Evolutionary conservation across 1,140 invertebrate species (phyloP).

Genomic region (Drosophila santomea): DNA sequence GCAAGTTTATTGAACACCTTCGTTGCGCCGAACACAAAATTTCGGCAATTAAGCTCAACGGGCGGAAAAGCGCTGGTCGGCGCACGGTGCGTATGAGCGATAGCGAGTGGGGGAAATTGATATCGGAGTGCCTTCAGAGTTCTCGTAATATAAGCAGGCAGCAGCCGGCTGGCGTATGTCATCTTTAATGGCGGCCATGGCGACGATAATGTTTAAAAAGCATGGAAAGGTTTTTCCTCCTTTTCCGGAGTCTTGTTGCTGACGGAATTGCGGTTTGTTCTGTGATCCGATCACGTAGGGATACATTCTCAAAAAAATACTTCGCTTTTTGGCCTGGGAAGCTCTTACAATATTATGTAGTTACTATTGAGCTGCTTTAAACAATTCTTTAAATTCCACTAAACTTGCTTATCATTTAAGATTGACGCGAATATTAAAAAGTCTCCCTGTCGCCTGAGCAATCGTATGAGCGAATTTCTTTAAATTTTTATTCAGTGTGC

Average conservation of each 20-base stretch:
- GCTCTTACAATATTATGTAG: conserved; percentile 20
- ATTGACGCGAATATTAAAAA: neutral
- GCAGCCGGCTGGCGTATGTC: conserved; percentile 75
- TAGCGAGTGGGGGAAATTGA: conserved; percentile 26
- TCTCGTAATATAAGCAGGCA: conserved; percentile 72
- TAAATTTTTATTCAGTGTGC: too few species aligned
- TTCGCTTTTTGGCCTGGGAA: conserved; percentile 3
- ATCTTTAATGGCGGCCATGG: conserved; percentile 71
- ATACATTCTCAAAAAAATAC: conserved; percentile 29
- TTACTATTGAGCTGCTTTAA: conserved; percentile 6
- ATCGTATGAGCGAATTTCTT: too few species aligned
- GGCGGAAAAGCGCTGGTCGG: conserved; percentile 1
- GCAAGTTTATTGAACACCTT: conserved; percentile 4
- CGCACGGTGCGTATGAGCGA: conserved; percentile 51
- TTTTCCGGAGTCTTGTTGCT: conserved; percentile 9
- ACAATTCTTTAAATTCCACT: too few species aligned
- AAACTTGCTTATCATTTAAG: too few species aligned
- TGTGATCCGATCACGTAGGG: conserved; percentile 44
- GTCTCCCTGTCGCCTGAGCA: too few species aligned
- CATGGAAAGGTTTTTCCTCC: conserved; percentile 33
- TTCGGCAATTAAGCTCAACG: conserved; percentile 67
- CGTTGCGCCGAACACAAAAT: conserved; percentile 49
- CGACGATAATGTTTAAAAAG: conserved; percentile 36
- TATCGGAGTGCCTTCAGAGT: conserved; percentile 63
- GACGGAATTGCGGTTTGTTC: conserved; percentile 46